These are phyloP conservation scores for Thinocorus orbignyianus DNA, from an alignment of 2,113 vertebrate genomes.

Conservation along the genomic window DNA sequence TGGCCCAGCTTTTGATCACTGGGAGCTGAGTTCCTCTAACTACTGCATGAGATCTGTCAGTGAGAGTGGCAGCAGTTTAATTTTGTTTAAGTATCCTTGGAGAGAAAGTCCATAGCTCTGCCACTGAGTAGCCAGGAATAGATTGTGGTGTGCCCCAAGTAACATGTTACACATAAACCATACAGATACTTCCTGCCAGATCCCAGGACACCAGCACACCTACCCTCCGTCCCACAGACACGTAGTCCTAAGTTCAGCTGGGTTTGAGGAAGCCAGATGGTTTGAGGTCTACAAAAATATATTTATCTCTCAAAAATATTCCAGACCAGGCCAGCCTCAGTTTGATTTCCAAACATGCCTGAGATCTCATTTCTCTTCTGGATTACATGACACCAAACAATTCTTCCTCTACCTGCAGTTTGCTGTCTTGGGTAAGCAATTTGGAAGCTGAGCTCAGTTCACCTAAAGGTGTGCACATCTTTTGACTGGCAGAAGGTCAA, in stretches of 20 bases:
- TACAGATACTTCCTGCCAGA: not conserved
- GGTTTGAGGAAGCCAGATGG: not conserved
- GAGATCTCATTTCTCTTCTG: not conserved
- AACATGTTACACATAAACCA: not conserved
- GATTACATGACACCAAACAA: not conserved
- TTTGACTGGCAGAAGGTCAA: not conserved
- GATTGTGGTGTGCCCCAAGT: not conserved
- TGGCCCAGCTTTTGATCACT: not conserved
- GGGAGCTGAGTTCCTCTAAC: not conserved
- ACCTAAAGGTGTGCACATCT: not conserved
- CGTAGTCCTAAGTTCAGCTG: not conserved
- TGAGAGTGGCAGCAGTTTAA: not conserved
- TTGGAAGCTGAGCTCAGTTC: not conserved
- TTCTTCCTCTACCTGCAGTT: not conserved
- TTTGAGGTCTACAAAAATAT: not conserved
- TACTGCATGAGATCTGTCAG: not conserved
- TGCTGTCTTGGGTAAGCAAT: not conserved
- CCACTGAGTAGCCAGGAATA: not conserved
- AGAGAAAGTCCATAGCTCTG: not conserved
- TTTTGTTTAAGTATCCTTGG: not conserved
- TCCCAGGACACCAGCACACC: not conserved
- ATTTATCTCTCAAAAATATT: not conserved
- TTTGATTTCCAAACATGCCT: not conserved
- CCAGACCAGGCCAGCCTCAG: not conserved
- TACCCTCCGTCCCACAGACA: not conserved